Conservation (phyloP, 35 echinoderm and acorn worm genomes). For the Nesometra sesokonis region DNA sequence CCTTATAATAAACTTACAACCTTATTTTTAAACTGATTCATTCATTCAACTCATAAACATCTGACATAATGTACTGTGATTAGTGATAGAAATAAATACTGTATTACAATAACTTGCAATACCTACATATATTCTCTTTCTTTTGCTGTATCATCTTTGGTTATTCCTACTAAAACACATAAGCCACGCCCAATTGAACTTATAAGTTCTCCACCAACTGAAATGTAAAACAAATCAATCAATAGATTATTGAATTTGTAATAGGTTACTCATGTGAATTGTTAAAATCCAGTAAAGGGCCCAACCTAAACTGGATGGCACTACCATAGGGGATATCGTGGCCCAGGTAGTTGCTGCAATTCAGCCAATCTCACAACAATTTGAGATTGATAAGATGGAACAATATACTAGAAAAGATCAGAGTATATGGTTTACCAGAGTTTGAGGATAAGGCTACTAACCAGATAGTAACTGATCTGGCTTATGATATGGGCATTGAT, state of each 20-base stretch:
- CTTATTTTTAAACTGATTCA: no score
- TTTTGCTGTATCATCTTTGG: conserved; percentile 89
- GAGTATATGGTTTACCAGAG: no score
- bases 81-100: no score
- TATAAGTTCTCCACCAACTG: conserved; percentile 93
- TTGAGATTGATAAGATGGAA: no score
- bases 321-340: no score
- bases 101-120: background rate
- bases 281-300: background rate
- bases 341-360: no score
- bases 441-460: no score
- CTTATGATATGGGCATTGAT: background rate
- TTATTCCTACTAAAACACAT: conserved; percentile 90
- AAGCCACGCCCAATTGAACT: conserved; percentile 90
- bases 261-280: background rate
- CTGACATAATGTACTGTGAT: no score
- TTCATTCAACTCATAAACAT: no score
- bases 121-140: conserved; percentile 98
- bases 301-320: no score
- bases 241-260: background rate
- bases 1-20: no score
- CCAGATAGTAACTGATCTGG: background rate
- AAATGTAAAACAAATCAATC: background rate
- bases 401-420: background rate
- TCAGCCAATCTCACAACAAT: no score